These are phyloP conservation scores for Elymnias hypermnestra DNA, from an alignment of 1,140 invertebrate species.

Conservation along the genomic window DNA sequence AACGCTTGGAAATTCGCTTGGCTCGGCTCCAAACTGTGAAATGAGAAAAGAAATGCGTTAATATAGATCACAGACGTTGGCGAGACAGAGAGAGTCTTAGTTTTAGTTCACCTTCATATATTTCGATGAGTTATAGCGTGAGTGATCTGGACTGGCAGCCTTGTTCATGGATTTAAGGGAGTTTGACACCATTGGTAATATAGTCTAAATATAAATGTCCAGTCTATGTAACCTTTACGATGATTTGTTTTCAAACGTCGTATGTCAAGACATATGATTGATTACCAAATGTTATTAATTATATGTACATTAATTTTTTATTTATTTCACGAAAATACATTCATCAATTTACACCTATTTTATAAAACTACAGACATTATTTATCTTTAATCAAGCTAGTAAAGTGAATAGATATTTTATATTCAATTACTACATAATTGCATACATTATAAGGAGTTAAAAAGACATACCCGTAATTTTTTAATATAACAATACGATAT, in stretches of 20 bases:
- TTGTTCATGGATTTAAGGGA: slow-evolving; percentile 56
- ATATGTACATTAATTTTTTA: too few relatives aligned
- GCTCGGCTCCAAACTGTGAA: slow-evolving; percentile 75
- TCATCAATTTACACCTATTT: too few relatives aligned
- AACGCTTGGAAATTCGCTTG: slow-evolving; percentile 73
- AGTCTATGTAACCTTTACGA: slow-evolving; percentile 1
- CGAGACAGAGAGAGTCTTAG: slow-evolving; percentile 56
- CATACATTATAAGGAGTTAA: too few relatives aligned
- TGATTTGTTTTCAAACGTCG: not conserved
- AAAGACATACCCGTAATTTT: too few relatives aligned
- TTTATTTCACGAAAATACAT: too few relatives aligned
- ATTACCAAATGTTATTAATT: too few relatives aligned
- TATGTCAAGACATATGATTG: not conserved
- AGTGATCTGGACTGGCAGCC: slow-evolving; percentile 61
- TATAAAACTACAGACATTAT: too few relatives aligned
- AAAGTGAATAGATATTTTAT: too few relatives aligned
- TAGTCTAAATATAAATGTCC: slow-evolving; percentile 53
- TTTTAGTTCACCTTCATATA: slow-evolving; percentile 58
- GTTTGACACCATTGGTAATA: slow-evolving; percentile 54
- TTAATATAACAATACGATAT: too few relatives aligned
- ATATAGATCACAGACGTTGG: slow-evolving; percentile 55
- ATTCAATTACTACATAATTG: too few relatives aligned
- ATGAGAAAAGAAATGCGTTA: slow-evolving; percentile 73
- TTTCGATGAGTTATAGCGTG: slow-evolving; percentile 64
- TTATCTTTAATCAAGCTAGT: too few relatives aligned